phyloP scores from a whole-genome alignment of 1,140 invertebrate species.

The Diplogasteroides magnus region DNA sequence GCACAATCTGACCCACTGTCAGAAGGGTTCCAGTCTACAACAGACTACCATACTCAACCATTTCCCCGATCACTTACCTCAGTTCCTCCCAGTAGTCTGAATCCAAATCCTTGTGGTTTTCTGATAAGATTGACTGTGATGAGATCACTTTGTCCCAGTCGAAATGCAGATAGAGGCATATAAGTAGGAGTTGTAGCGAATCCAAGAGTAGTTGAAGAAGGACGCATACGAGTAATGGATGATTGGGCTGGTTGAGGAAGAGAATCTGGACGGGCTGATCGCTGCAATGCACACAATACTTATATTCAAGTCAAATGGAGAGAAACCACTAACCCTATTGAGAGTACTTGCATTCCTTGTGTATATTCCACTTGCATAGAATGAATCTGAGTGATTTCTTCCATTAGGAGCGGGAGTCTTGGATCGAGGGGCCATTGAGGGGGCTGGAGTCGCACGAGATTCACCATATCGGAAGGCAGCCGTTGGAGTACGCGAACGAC shows the following conservation, averaged over 20 bases:
- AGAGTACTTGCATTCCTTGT: not conserved
- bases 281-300: not conserved
- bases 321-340: conserved; percentile 18
- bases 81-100: conserved; percentile 94
- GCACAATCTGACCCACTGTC: conserved; percentile 87
- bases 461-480: conserved; percentile 54
- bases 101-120: conserved; percentile 85
- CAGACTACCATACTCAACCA: not conserved
- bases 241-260: not conserved
- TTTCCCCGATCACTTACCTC: conserved; percentile 72
- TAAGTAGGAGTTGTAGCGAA: conserved; percentile 45
- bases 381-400: not conserved
- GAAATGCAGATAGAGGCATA: conserved; percentile 28
- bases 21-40: conserved; percentile 61
- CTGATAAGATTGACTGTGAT: conserved; percentile 73
- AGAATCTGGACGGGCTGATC: not conserved
- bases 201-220: conserved; percentile 35
- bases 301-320: conserved; percentile 7
- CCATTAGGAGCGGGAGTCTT: conserved; percentile 43
- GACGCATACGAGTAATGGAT: conserved; percentile 18
- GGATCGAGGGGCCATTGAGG: conserved; percentile 32
- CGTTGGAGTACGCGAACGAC: conserved; percentile 49
- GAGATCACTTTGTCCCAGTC: conserved; percentile 59
- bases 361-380: not conserved
- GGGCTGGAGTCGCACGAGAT: conserved; percentile 22